A percentile compares a stretch with the other conserved stretches of the same genome.
phyloP scores from a whole-genome alignment of 2,113 vertebrate species.

The Etia nguti region DNA sequence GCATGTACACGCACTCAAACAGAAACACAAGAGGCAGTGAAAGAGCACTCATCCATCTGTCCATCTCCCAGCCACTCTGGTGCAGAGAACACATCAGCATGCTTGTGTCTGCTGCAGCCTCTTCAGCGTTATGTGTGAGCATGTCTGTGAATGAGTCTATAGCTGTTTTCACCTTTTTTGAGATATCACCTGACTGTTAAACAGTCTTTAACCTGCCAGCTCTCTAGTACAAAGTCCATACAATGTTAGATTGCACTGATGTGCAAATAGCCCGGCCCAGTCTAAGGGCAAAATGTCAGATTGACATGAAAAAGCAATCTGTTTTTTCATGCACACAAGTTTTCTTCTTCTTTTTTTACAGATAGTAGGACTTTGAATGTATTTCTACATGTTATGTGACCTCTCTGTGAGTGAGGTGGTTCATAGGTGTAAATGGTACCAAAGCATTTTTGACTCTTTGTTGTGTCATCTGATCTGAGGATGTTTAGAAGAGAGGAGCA shows the following conservation, averaged over 20 bases:
- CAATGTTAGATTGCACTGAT: background rate
- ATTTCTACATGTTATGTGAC: background rate
- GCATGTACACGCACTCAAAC: background rate
- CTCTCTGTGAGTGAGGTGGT: background rate
- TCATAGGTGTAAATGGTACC: background rate
- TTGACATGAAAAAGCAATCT: fast-evolving
- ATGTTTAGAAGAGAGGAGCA: background rate
- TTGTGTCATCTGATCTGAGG: background rate
- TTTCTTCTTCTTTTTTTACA: background rate
- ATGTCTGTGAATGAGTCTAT: background rate
- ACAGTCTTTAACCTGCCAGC: background rate
- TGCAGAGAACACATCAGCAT: slow-evolving; percentile 40
- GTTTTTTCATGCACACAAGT: background rate
- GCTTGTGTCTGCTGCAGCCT: slow-evolving; percentile 14
- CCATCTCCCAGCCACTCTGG: slow-evolving; percentile 24
- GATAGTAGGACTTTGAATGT: background rate
- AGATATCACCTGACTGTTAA: background rate
- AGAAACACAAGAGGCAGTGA: slow-evolving; percentile 43
- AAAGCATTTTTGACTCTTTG: background rate
- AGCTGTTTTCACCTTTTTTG: background rate
- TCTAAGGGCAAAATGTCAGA: background rate
- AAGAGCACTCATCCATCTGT: slow-evolving; percentile 59
- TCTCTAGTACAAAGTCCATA: background rate
- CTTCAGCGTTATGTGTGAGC: background rate
- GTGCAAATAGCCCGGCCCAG: background rate